Percentiles rank a stretch among this genome's conserved stretches.
Conservation (phyloP, 2,888 invertebrate genomes). For the Caradrina kadenii region DNA sequence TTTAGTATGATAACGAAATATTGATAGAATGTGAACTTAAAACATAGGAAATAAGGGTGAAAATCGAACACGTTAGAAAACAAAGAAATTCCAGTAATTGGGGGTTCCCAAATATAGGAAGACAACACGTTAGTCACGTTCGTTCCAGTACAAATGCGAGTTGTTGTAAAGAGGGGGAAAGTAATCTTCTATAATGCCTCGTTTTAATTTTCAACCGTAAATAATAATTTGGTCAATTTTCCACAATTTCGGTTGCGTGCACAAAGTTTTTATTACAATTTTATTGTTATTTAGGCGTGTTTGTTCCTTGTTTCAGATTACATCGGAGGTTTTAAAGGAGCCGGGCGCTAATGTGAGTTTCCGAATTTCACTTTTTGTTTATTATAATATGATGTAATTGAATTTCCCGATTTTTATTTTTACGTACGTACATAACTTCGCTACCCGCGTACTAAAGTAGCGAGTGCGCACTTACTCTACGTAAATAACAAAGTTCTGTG, state of each 20-base stretch:
- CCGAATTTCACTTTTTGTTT: conserved; percentile 85
- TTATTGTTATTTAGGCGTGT: conserved; percentile 91
- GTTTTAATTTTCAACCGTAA: conserved; percentile 89
- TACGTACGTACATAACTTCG: conserved; percentile 2
- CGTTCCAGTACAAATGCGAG: conserved; percentile 70
- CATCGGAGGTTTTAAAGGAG: conserved; percentile 89
- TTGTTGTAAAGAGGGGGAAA: conserved; percentile 83
- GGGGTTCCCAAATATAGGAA: conserved; percentile 59
- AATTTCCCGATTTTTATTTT: conserved; percentile 73
- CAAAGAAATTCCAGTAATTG: conserved; percentile 58
- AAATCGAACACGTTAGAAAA: conserved; percentile 49
- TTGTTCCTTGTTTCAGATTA: conserved; percentile 91
- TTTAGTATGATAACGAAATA: conserved; percentile 18
- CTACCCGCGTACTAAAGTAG: conserved; percentile 58
- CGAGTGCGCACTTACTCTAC: conserved; percentile 62
- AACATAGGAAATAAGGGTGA: conserved; percentile 35
- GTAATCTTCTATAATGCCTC: conserved; percentile 85
- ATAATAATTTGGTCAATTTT: conserved; percentile 90
- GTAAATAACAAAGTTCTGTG: conserved; percentile 81
- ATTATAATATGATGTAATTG: conserved; percentile 82
- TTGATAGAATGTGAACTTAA: conserved; percentile 46
- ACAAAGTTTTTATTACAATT: conserved; percentile 90
- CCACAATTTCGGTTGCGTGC: conserved; percentile 89
- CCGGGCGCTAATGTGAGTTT: conserved; percentile 90
- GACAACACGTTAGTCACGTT: conserved; percentile 72